Evolutionary conservation across 2,113 vertebrate species (phyloP).

Genomic region (Prionailurus bengalensis): DNA sequence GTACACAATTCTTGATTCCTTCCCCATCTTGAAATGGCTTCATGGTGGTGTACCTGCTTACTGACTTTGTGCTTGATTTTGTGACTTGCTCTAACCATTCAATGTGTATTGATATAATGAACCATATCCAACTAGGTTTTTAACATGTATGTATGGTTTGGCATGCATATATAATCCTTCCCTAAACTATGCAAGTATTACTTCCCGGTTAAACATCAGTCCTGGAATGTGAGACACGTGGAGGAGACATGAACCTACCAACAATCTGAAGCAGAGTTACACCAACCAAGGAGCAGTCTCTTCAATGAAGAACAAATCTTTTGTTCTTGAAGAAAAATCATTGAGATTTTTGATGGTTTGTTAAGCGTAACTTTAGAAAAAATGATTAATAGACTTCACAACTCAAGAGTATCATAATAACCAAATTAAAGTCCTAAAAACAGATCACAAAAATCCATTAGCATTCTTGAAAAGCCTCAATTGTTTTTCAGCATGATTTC

Average conservation of each 20-base stretch:
- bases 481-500: not conserved
- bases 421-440: not conserved
- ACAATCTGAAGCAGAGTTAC: not conserved
- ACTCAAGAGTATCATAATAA: not conserved
- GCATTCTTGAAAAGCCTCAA: not conserved
- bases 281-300: not conserved
- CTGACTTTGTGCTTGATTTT: not conserved
- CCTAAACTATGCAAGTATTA: not conserved
- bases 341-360: not conserved
- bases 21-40: not conserved
- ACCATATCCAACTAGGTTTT: not conserved
- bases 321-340: not conserved
- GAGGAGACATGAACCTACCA: not conserved
- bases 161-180: not conserved
- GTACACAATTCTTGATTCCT: not conserved
- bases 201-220: not conserved
- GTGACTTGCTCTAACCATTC: not conserved
- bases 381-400: not conserved
- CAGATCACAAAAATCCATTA: not conserved
- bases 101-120: not conserved
- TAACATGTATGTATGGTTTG: not conserved
- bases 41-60: not conserved
- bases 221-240: not conserved
- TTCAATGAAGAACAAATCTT: not conserved
- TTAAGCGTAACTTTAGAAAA: constrained; percentile 2